Base-by-base conservation (phyloP, 2,797 vertebrate genomes). In the Tauraco hartlaubi region DNA sequence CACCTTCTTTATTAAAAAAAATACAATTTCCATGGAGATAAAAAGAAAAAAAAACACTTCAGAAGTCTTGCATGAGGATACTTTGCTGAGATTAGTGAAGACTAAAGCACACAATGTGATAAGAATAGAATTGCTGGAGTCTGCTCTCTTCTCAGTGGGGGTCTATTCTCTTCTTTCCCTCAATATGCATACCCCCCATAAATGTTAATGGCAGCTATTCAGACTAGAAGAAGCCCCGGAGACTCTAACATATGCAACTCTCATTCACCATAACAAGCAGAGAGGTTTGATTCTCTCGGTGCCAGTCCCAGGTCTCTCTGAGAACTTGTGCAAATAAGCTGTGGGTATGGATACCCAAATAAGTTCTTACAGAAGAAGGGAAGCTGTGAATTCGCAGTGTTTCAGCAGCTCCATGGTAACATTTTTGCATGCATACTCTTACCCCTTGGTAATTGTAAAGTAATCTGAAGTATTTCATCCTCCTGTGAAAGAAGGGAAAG, bases 141-240 rank as follows among this genome's bases (percentile, higher is more conserved):
- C 90, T 74, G 67, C 84, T 96, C 78, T 96, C 87, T 74, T 86
- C 91, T 90, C 86, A 85, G 73, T 87, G 83, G 92, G 91, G 31
- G 72, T 26, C 80, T 76, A 93, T 97, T 86, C 91, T 96, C 78
- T 83, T 86, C 76, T 94, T 95, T 96, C 73, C 78, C 88, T 97
- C 95, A 96, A 75, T 97, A 88, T 94, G 95, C 94, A 87, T 95
- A 92, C 91, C 86, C 88, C 88, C 92, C 87, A 75, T 97, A 97
- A 98, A 97, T 97, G 96, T 66, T 96, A 97, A 96, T 96, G 96
- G 95, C 86, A 96, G 78, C 95, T 96, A 89, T 96, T 97, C 97
- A 46, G 88, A 81, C 66, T 92, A 97, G 94, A 94, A 93, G 95
- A 91, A 89, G 83, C 94, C 92, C 92, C 92, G 79, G 77, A 90